Evolutionary conservation across 2,888 invertebrate species (phyloP).

Genomic region (Oligia latruncula): DNA sequence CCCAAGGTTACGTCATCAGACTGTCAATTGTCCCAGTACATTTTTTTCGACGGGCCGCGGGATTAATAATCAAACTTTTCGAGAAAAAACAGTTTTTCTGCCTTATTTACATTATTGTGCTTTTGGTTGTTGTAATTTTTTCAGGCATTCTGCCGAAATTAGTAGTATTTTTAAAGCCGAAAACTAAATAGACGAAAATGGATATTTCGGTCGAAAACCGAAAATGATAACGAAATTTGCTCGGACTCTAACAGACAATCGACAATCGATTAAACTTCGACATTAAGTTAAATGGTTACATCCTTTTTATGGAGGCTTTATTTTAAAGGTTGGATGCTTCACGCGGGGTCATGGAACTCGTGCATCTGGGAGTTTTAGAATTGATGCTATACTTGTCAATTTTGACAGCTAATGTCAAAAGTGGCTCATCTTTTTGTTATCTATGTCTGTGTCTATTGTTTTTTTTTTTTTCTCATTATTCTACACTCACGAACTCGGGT

Average conservation of each 20-base stretch:
- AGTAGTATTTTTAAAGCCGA: background rate
- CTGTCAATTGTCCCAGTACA: too few species aligned
- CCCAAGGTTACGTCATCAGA: too few species aligned
- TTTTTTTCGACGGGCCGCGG: too few species aligned
- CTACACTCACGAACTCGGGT: background rate
- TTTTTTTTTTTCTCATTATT: constrained; percentile 12
- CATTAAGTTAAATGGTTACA: constrained; percentile 53
- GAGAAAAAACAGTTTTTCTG: background rate
- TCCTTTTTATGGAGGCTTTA: constrained; percentile 56
- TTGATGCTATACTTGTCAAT: constrained; percentile 34
- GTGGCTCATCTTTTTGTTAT: background rate
- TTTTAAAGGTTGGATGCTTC: constrained; percentile 57
- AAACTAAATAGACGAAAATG: background rate
- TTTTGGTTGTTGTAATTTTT: background rate
- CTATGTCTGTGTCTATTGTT: background rate
- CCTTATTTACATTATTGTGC: background rate
- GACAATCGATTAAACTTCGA: constrained; percentile 55
- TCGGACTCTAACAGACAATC: constrained; percentile 30
- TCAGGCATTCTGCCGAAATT: background rate
- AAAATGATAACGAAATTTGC: background rate
- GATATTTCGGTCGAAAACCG: background rate
- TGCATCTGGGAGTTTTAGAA: constrained; percentile 5
- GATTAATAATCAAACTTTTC: too few species aligned
- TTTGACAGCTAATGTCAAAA: constrained; percentile 44
- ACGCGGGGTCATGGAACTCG: constrained; percentile 49